Percentiles rank a stretch among this genome's conserved stretches.
These are phyloP conservation scores for Leptosomus discolor DNA, from an alignment of 2,113 vertebrate genomes.

Conservation along the genomic window DNA sequence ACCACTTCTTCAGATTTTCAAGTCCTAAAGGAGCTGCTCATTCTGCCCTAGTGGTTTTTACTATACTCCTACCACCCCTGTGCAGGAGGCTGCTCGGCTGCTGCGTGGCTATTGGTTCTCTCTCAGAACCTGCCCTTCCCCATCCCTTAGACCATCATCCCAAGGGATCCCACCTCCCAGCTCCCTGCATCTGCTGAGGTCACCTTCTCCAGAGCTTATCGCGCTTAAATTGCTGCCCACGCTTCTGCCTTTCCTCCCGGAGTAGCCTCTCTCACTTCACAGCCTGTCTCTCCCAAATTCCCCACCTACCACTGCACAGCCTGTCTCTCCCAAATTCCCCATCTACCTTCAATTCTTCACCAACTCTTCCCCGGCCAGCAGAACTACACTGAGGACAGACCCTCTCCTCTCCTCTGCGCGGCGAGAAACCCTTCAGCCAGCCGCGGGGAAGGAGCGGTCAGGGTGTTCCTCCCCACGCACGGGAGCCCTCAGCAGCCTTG, in stretches of 20 bases:
- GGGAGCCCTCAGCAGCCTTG: not conserved
- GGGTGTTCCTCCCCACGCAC: fast-evolving
- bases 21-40: not conserved
- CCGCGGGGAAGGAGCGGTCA: no score
- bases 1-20: not conserved
- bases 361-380: not conserved
- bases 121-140: not conserved
- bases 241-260: not conserved
- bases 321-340: no score
- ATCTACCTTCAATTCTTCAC: not conserved
- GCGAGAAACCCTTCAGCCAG: not conserved
- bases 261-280: fast-evolving
- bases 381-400: not conserved
- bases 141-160: not conserved
- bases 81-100: not conserved
- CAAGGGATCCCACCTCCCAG: not conserved
- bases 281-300: not conserved
- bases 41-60: fast-evolving
- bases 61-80: not conserved
- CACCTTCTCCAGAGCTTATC: not conserved
- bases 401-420: no score
- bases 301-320: no score
- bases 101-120: fast-evolving
- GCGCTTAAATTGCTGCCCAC: fast-evolving
- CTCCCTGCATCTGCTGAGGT: fast-evolving